A percentile compares a stretch with the other conserved stretches of the same genome.
These are phyloP conservation scores for Lasiurus borealis DNA, from an alignment of 2,113 vertebrate species.

Conservation along the genomic window DNA sequence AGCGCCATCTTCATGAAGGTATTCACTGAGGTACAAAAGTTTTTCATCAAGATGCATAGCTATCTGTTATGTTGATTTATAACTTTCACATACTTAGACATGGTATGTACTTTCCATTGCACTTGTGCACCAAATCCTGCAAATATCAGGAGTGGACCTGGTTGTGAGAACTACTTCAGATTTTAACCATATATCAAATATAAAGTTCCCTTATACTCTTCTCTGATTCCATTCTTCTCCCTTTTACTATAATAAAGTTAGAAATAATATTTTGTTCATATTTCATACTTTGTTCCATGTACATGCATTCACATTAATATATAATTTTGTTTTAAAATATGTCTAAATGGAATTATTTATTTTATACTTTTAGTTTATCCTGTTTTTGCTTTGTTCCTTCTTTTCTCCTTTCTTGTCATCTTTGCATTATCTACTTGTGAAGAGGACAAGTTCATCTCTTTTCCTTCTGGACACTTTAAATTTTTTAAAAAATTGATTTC, in stretches of 20 bases:
- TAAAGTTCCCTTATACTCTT: background rate
- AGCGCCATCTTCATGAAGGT: background rate
- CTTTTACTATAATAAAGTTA: background rate
- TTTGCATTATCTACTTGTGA: background rate
- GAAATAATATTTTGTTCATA: background rate
- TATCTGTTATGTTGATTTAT: background rate
- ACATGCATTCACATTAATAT: background rate
- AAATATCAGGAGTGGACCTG: background rate
- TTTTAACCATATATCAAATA: background rate
- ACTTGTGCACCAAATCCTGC: background rate
- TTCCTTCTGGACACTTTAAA: background rate
- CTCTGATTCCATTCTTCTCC: background rate
- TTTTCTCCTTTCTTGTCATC: background rate
- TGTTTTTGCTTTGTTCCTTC: background rate
- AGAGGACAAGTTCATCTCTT: background rate
- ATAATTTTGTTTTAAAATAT: background rate
- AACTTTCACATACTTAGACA: background rate
- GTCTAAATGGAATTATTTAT: background rate
- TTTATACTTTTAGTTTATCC: background rate
- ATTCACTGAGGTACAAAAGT: background rate
- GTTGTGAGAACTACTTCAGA: background rate
- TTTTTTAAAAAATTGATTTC: too few species aligned
- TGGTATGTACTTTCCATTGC: background rate
- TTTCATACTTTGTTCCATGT: background rate
- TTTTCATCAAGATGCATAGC: background rate